phyloP scores from a whole-genome alignment of 92 coral and sea anemone species.

The Plumapathes pennacea region DNA sequence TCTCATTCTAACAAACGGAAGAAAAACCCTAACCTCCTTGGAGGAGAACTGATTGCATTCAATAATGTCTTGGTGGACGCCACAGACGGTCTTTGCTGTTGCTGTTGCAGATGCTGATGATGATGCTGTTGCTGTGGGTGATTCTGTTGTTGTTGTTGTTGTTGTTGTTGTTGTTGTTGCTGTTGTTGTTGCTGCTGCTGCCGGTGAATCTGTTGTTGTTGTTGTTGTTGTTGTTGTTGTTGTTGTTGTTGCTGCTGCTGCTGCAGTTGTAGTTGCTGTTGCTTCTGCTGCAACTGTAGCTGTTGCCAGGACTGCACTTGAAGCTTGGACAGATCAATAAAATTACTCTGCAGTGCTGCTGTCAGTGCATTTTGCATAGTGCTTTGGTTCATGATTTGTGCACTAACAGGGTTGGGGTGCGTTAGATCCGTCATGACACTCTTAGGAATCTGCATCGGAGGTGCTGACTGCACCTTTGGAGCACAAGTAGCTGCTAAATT shows the following conservation, averaged over 20 bases:
- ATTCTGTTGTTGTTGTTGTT: too few species aligned
- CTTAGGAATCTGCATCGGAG: too few species aligned
- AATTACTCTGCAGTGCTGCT: slow-evolving; percentile 45
- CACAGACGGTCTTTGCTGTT: slow-evolving; percentile 10
- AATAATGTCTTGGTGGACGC: slow-evolving; percentile 42
- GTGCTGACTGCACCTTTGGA: too few species aligned
- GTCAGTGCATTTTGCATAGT: slow-evolving; percentile 1
- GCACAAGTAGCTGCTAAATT: too few species aligned
- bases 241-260: slow-evolving; percentile 46
- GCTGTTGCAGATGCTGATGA: too few species aligned
- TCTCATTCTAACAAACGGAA: not conserved
- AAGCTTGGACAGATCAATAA: slow-evolving; percentile 45
- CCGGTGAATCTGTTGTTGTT: slow-evolving; percentile 31
- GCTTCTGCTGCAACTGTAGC: slow-evolving; percentile 11
- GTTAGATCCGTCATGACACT: too few species aligned
- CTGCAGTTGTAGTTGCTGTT: slow-evolving; percentile 7
- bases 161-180: not conserved
- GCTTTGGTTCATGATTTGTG: too few species aligned
- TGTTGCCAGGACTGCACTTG: too few species aligned
- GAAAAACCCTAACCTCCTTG: slow-evolving; percentile 56
- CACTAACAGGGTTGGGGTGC: too few species aligned
- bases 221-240: too few species aligned
- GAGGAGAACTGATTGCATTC: slow-evolving; percentile 50
- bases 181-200: slow-evolving; percentile 13
- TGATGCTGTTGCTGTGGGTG: too few species aligned